Conservation (phyloP, 2,888 invertebrate species). For the Ormia ochracea region DNA sequence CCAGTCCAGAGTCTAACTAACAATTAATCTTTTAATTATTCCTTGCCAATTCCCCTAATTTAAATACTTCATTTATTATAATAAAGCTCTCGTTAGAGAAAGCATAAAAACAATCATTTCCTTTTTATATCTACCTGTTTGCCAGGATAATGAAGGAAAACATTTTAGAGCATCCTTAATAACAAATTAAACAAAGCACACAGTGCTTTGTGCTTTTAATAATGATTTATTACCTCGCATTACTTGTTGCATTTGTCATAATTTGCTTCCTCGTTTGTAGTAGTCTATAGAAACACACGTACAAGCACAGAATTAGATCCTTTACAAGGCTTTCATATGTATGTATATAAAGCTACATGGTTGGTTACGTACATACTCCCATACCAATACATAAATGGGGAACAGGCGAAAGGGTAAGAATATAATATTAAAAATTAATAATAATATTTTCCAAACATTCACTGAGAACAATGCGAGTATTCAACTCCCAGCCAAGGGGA, state of each 20-base stretch:
- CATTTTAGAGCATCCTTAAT: background rate
- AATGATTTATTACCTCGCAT: conserved; percentile 47
- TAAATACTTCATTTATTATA: background rate
- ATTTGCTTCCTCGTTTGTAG: conserved; percentile 18
- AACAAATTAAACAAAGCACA: background rate
- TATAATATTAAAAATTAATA: conserved; percentile 26
- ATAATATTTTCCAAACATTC: conserved; percentile 43
- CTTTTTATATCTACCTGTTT: background rate
- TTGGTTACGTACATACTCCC: no score
- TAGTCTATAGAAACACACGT: background rate
- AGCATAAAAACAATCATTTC: background rate
- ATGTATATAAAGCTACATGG: no score
- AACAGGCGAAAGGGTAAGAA: background rate
- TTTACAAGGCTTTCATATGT: background rate
- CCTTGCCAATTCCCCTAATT: background rate
- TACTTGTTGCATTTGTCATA: conserved; percentile 49
- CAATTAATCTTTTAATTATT: background rate
- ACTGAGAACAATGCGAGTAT: background rate
- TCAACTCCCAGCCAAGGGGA: conserved; percentile 6
- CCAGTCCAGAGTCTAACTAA: background rate
- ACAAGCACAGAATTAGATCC: background rate
- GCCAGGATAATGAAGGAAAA: background rate
- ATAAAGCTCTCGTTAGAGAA: background rate
- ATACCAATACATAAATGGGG: no score
- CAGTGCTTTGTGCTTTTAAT: conserved; percentile 26